A percentile compares a stretch with the other conserved stretches of the same genome.
These are phyloP conservation scores for Philopotamus ludificatus DNA, from an alignment of 1,140 invertebrate species.

Conservation along the genomic window DNA sequence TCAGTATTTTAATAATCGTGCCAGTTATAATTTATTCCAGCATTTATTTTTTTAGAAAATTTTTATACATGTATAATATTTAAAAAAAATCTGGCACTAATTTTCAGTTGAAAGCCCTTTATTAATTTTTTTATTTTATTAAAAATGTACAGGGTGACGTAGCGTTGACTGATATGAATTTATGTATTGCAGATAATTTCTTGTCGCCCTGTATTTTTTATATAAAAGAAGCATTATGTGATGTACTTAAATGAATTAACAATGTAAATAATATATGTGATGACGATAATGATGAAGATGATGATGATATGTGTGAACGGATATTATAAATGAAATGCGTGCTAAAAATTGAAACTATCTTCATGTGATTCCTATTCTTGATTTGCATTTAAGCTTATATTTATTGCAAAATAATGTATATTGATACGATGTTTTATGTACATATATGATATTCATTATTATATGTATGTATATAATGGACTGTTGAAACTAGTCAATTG, in stretches of 20 bases:
- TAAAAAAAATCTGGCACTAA: no score
- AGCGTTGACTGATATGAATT: not conserved
- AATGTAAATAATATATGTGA: no score
- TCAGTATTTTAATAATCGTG: no score
- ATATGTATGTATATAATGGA: conserved; percentile 25
- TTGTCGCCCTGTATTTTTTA: no score
- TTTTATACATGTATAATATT: no score
- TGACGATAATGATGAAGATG: no score
- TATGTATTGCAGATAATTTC: no score
- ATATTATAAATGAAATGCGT: not conserved
- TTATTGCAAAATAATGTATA: conserved; percentile 2
- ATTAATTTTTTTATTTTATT: not conserved
- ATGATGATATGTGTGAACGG: not conserved
- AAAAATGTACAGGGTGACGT: not conserved
- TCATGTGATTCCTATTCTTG: conserved; percentile 8
- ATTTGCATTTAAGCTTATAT: not conserved
- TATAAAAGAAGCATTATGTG: conserved; percentile 11
- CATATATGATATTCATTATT: not conserved
- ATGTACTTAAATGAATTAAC: conserved; percentile 19
- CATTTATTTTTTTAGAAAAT: no score
- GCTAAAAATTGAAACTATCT: not conserved
- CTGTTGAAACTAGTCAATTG: conserved; percentile 41
- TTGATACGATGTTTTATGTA: not conserved
- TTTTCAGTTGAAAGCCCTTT: not conserved
- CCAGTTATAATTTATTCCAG: no score